Conservation (phyloP, 92 coral and sea anemone genomes). For the Paramuricea clavata region DNA sequence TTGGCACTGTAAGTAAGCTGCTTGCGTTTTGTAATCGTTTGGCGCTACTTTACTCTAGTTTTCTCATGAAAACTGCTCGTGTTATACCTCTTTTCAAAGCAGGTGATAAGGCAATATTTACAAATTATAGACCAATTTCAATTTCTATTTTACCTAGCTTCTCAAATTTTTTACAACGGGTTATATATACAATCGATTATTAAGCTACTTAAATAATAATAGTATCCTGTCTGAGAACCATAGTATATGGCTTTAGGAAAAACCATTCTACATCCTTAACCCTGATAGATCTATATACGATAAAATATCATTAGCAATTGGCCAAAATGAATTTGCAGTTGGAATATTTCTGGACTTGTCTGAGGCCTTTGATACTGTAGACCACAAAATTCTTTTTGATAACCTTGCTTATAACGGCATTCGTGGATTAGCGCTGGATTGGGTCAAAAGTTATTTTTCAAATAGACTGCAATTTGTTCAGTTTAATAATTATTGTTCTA, state of each 20-base stretch:
- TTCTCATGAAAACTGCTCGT: neutral
- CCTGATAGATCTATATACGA: conserved; percentile 47
- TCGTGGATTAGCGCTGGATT: conserved; percentile 59
- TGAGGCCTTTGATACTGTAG: conserved; percentile 63
- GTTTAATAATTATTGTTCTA: conserved; percentile 38
- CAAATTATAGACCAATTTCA: conserved; percentile 13
- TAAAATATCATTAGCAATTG: conserved; percentile 51
- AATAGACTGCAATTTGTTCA: conserved; percentile 56
- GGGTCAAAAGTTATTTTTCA: conserved; percentile 50
- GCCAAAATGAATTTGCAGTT: no score
- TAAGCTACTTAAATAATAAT: conserved; percentile 30
- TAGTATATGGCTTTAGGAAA: conserved; percentile 61
- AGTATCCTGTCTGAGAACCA: conserved; percentile 51
- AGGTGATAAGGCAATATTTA: neutral
- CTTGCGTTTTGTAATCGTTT: no score
- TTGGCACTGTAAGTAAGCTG: no score
- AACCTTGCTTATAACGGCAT: conserved; percentile 63
- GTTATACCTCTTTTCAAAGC: neutral
- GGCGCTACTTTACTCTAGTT: no score
- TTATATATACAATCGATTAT: conserved; percentile 52
- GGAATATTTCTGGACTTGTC: conserved; percentile 61
- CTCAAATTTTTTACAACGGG: conserved; percentile 49
- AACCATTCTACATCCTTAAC: conserved; percentile 58
- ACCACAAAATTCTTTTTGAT: no score
- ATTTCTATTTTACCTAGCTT: conserved; percentile 52